These are phyloP conservation scores for Drosophila ohnishii DNA, from an alignment of 1,140 invertebrate genomes.

Conservation along the genomic window DNA sequence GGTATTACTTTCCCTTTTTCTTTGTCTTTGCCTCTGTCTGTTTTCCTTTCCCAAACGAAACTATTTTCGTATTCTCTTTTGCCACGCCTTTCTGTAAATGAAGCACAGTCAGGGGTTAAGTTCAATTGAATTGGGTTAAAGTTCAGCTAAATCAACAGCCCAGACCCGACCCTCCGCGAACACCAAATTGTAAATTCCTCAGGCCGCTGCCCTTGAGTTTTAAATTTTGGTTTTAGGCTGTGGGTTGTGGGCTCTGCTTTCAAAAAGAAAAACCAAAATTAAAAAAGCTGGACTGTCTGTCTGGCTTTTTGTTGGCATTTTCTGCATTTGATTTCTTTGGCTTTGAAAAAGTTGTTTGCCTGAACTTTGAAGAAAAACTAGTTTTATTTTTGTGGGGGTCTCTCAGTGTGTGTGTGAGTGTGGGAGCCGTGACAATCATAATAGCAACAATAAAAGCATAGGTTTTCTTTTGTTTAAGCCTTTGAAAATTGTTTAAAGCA, in stretches of 20 bases:
- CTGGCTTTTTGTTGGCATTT: slow-evolving; percentile 8
- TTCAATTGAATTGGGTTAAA: slow-evolving; percentile 34
- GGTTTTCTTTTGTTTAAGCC: slow-evolving; percentile 15
- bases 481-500: slow-evolving; percentile 5
- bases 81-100: neutral
- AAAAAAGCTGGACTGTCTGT: slow-evolving; percentile 1
- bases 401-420: slow-evolving; percentile 15
- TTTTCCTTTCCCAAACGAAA: slow-evolving; percentile 5
- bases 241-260: slow-evolving; percentile 6
- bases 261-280: slow-evolving; percentile 1
- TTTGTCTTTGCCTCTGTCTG: neutral
- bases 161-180: neutral
- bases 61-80: slow-evolving; percentile 15
- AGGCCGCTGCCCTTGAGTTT: slow-evolving; percentile 22
- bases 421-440: slow-evolving; percentile 33
- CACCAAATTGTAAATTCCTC: neutral
- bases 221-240: slow-evolving; percentile 5
- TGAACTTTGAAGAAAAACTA: slow-evolving; percentile 39
- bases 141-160: slow-evolving; percentile 8
- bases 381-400: slow-evolving; percentile 16
- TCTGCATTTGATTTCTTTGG: slow-evolving; percentile 18
- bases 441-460: slow-evolving; percentile 3
- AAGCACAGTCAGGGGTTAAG: slow-evolving; percentile 12
- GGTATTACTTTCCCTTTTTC: slow-evolving; percentile 32
- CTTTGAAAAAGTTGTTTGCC: slow-evolving; percentile 31